Conservation (phyloP, 2,113 vertebrate species). For the Peucedramus taeniatus region DNA sequence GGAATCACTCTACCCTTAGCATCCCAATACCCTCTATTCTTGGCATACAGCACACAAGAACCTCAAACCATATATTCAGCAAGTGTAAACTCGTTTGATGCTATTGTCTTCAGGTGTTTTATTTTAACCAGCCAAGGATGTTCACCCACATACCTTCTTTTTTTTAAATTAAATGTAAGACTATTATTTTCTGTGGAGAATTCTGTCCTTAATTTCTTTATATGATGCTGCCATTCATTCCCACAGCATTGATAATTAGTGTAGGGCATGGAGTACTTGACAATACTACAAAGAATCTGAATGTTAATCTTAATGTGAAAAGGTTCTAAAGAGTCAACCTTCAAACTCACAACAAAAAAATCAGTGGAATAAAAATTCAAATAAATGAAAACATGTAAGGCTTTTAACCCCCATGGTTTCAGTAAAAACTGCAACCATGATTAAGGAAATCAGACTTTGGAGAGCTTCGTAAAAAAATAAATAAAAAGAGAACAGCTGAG, state of each 20-base stretch:
- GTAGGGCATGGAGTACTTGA: neutral
- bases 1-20: neutral
- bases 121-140: neutral
- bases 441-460: neutral
- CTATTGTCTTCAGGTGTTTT: neutral
- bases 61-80: neutral
- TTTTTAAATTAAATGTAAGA: neutral
- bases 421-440: neutral
- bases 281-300: neutral
- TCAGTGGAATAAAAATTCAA: neutral
- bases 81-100: neutral
- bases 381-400: neutral
- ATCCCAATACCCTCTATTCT: neutral
- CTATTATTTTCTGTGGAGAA: neutral
- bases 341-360: neutral
- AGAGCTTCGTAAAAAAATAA: conserved; percentile 5
- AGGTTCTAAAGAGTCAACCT: neutral
- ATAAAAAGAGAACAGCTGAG: neutral
- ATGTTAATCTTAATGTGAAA: neutral
- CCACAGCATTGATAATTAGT: neutral
- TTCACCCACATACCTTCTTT: neutral
- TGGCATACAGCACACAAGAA: neutral
- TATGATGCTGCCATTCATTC: neutral
- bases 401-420: neutral
- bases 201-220: neutral